Evolutionary conservation across 2,797 vertebrate species (phyloP), one percentile per base, ranked within the genome.

Genomic region (Chloroceryle amazona): DNA sequence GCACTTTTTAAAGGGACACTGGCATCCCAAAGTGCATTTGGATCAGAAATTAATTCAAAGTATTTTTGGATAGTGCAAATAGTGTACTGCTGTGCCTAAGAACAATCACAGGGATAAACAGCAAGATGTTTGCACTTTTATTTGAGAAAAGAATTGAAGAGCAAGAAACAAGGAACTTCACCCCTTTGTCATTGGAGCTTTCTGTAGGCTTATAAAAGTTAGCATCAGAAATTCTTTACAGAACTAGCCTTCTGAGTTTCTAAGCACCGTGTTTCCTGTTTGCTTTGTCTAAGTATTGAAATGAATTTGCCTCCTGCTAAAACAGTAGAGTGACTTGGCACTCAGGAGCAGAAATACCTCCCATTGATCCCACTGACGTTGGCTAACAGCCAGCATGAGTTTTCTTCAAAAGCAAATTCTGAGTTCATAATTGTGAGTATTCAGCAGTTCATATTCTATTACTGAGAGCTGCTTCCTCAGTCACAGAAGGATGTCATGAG

Each of bases 391-490:
- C 86, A 81, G 10, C 25, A 9, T 6, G 41, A 74, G 22, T 66
- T 90, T 90, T 78, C 78, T 89, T 82, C 86, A 89, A 71, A 92
- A 85, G 51, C 5, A 60, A 47, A 80, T 76, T 65, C 58, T 47
- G 46, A 70, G 29, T 68, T 90, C 66, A 33, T 84, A 84, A 31
- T 46, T 2, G 0, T 51, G 51, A 84, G 39, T n/a, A 46, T 75
- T 84, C 83, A 81, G 58, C 62, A 72, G 55, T 66, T 92, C 41
- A 25, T n/a, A 35, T 47, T 41, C 42, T 49, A 60, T 68, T 88
- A 60, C 44, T 76, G 65, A 74, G 18, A 81, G 17, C 74, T 82
- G 62, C 28, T 81, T 61, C 21, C 22, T 73, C 29, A 39, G 41
- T 33, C 70, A 89, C n/a, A 62, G 39, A 51, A 29, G 25, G 42